Conservation (phyloP, 2,113 vertebrate genomes). For the Phrynocephalus versicolor region DNA sequence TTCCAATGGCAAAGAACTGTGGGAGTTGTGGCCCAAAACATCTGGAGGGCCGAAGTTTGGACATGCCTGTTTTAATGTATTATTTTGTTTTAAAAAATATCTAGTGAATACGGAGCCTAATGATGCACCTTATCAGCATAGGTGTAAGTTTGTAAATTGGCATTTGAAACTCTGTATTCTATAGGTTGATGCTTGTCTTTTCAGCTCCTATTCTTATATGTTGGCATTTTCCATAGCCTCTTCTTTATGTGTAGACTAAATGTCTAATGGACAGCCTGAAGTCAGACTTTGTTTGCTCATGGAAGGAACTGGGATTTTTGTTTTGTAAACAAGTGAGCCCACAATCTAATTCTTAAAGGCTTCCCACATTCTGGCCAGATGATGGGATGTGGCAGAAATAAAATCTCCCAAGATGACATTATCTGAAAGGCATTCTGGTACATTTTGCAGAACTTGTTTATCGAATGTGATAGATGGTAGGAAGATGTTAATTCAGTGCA, state of each 20-base stretch:
- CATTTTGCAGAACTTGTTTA: constrained; percentile 14
- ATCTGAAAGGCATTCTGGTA: not conserved
- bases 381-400: constrained; percentile 7
- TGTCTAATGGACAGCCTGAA: not conserved
- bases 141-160: not conserved
- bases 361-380: not conserved
- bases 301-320: not conserved
- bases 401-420: constrained; percentile 8
- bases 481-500: constrained; percentile 20
- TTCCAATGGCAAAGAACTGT: too few species aligned
- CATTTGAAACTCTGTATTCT: not conserved
- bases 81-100: too few species aligned
- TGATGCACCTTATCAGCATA: not conserved
- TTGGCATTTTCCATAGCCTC: not conserved
- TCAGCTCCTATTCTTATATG: not conserved
- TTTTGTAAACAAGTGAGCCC: not conserved
- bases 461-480: constrained; percentile 2
- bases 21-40: too few species aligned
- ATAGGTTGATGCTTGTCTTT: not conserved
- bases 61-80: too few species aligned
- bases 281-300: constrained; percentile 1
- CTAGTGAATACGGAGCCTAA: not conserved
- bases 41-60: too few species aligned
- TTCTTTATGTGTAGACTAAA: not conserved
- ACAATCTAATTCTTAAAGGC: not conserved